phyloP scores from a whole-genome alignment of 2,888 invertebrate species.

The Drosophila affinis region DNA sequence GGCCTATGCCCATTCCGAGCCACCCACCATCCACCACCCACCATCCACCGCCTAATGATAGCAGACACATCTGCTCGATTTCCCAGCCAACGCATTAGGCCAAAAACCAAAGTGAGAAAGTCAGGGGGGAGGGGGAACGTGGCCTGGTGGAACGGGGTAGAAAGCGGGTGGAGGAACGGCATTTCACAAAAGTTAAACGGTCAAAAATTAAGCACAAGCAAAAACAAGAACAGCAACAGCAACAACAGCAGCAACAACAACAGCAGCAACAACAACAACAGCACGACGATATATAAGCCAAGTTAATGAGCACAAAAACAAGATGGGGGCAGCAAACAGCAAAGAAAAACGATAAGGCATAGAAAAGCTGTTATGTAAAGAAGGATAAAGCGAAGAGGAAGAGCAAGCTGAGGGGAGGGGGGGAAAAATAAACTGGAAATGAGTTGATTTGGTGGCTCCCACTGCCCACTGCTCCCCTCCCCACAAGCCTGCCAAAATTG shows the following conservation, averaged over 20 bases:
- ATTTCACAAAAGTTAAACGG: conserved; percentile 69
- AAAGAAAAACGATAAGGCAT: conserved; percentile 20
- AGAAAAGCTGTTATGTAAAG: conserved; percentile 39
- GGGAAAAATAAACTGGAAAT: conserved; percentile 28
- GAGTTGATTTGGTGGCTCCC: conserved; percentile 34
- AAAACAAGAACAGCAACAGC: conserved; percentile 9
- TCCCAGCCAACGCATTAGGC: conserved; percentile 64
- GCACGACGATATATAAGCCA: conserved; percentile 53
- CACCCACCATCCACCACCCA: neutral
- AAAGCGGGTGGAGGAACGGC: conserved; percentile 22
- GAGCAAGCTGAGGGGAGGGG: too few species aligned
- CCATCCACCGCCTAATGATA: conserved; percentile 32
- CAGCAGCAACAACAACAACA: conserved; percentile 20
- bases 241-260: too few species aligned
- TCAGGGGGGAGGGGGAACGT: neutral
- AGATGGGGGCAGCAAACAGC: conserved; percentile 4
- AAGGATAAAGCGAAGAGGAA: conserved; percentile 5
- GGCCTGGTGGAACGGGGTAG: neutral
- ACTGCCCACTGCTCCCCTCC: neutral
- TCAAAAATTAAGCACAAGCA: conserved; percentile 67
- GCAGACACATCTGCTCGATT: conserved; percentile 57
- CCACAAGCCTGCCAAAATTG: conserved; percentile 47
- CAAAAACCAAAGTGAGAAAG: conserved; percentile 26
- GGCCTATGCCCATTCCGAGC: neutral
- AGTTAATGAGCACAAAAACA: conserved; percentile 69